phyloP scores from a whole-genome alignment of 2,797 vertebrate species.

The Loriculus beryllinus region DNA sequence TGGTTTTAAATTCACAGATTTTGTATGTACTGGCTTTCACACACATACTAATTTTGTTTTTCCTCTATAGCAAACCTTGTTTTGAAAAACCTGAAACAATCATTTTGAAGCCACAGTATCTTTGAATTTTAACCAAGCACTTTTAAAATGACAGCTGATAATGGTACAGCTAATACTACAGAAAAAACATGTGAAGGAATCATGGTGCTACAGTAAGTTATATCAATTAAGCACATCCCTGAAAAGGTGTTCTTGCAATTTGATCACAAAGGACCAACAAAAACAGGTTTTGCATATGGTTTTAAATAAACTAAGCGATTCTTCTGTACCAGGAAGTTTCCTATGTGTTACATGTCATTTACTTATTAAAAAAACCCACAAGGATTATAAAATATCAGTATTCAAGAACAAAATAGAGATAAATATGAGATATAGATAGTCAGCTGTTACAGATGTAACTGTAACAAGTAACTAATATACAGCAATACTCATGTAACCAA shows the following conservation, averaged over 20 bases:
- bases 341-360: too few relatives aligned
- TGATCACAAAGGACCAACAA: background rate
- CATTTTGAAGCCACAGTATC: constrained; percentile 29
- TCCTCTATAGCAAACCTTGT: constrained; percentile 12
- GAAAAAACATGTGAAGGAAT: constrained; percentile 17
- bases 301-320: background rate
- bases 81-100: constrained; percentile 52
- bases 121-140: constrained; percentile 54
- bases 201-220: background rate
- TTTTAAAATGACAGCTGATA: constrained; percentile 60
- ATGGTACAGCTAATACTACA: constrained; percentile 56
- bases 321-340: background rate
- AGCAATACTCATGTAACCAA: background rate
- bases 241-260: background rate
- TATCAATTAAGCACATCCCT: background rate
- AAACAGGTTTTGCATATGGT: background rate
- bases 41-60: constrained; percentile 21
- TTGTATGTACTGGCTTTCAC: constrained; percentile 40
- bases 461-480: background rate
- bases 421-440: background rate
- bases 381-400: background rate
- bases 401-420: background rate
- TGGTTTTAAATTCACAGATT: constrained; percentile 30
- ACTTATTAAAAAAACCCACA: background rate
- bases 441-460: background rate